A percentile compares a stretch with the other conserved stretches of the same genome.
These are phyloP conservation scores for Volucella inflata DNA, from an alignment of 2,888 invertebrate species.

Conservation along the genomic window DNA sequence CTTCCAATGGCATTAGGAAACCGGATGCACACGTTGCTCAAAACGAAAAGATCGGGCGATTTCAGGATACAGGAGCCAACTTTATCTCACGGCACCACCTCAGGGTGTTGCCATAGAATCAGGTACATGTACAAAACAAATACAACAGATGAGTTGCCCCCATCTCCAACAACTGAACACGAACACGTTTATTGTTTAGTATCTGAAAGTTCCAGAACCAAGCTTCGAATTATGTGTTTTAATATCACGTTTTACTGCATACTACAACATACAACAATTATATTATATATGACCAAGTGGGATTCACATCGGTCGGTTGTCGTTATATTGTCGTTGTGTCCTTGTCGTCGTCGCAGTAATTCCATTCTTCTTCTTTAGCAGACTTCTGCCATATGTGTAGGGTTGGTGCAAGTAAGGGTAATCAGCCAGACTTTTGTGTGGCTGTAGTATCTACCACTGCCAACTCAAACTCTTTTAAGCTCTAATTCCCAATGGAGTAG, in stretches of 20 bases:
- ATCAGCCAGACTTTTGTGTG: constrained; percentile 32
- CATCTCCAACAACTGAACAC: constrained; percentile 30
- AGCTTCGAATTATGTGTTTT: constrained; percentile 75
- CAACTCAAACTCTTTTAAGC: constrained; percentile 27
- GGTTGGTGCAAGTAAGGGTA: constrained; percentile 35
- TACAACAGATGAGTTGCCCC: constrained; percentile 17
- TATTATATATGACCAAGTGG: constrained; percentile 71
- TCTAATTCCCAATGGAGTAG: constrained; percentile 43
- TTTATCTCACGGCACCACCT: constrained; percentile 29
- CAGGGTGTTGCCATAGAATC: constrained; percentile 15
- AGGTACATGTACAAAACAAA: constrained; percentile 19
- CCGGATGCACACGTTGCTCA: constrained; percentile 43
- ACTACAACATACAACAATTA: constrained; percentile 70
- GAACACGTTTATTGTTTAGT: constrained; percentile 70
- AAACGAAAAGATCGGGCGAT: constrained; percentile 33
- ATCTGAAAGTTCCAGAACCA: constrained; percentile 57
- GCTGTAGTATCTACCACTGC: background rate
- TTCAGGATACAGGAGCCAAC: background rate
- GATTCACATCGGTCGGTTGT: constrained; percentile 43
- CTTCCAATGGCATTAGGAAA: constrained; percentile 42
- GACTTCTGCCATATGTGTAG: constrained; percentile 14
- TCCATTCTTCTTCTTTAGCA: constrained; percentile 20
- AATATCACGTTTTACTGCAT: constrained; percentile 76
- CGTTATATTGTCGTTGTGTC: constrained; percentile 11
- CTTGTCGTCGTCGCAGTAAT: constrained; percentile 26